These are phyloP conservation scores for Diploscapter pachys DNA, from an alignment of 1,140 invertebrate species.

Conservation along the genomic window DNA sequence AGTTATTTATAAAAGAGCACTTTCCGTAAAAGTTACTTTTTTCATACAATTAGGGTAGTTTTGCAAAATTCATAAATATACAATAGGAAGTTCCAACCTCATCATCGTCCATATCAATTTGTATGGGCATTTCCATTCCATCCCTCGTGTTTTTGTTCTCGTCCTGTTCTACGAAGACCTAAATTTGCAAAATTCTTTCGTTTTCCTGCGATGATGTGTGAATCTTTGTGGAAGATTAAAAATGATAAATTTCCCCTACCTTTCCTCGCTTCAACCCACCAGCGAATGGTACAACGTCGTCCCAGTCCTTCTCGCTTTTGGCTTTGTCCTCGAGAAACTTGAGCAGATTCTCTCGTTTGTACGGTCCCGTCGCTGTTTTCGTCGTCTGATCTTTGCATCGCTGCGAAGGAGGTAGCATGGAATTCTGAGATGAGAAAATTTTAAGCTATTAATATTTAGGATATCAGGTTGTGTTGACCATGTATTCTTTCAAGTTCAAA, in stretches of 20 bases:
- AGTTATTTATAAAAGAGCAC: too few relatives aligned
- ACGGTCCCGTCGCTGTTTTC: conserved; percentile 87
- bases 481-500: too few relatives aligned
- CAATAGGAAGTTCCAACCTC: conserved; percentile 30
- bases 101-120: conserved; percentile 56
- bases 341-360: conserved; percentile 91
- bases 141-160: conserved; percentile 6
- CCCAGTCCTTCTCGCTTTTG: conserved; percentile 91
- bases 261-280: conserved; percentile 77
- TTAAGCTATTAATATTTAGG: background rate
- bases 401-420: conserved; percentile 88
- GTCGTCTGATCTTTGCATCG: conserved; percentile 90
- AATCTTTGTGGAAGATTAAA: too few relatives aligned
- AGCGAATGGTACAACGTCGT: conserved; percentile 88
- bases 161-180: conserved; percentile 13
- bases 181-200: too few relatives aligned
- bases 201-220: too few relatives aligned
- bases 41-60: too few relatives aligned
- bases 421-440: conserved; percentile 71
- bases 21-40: too few relatives aligned
- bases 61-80: too few relatives aligned
- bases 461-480: background rate
- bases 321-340: conserved; percentile 97
- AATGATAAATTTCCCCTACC: too few relatives aligned
- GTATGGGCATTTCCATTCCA: conserved; percentile 55